These are phyloP conservation scores for Doryteuthis pealeii DNA, from an alignment of 1,140 invertebrate genomes.

Conservation along the genomic window DNA sequence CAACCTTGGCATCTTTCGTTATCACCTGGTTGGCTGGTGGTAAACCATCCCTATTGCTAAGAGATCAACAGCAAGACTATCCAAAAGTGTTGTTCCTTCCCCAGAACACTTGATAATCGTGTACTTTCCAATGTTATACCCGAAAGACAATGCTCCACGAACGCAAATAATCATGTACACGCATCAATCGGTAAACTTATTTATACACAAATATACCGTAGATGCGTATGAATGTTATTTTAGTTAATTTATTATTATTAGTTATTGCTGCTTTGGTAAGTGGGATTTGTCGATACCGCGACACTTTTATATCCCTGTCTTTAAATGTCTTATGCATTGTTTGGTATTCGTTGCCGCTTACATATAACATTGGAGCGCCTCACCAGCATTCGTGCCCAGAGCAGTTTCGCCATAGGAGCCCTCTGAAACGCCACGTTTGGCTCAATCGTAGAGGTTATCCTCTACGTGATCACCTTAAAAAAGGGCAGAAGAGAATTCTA, in stretches of 20 bases:
- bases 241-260: slow-evolving; percentile 53
- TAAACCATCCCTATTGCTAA: slow-evolving; percentile 52
- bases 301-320: slow-evolving; percentile 27
- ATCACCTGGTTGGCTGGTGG: slow-evolving; percentile 48
- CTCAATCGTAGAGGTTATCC: slow-evolving; percentile 54
- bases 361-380: slow-evolving; percentile 56
- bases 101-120: slow-evolving; percentile 42
- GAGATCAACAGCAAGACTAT: slow-evolving; percentile 48
- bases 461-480: slow-evolving; percentile 46
- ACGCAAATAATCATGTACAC: slow-evolving; percentile 56
- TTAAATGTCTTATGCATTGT: slow-evolving; percentile 49
- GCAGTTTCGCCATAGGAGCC: slow-evolving; percentile 52
- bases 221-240: slow-evolving; percentile 55
- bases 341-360: slow-evolving; percentile 52
- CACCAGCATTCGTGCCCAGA: slow-evolving; percentile 55
- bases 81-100: slow-evolving; percentile 44
- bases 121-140: slow-evolving; percentile 29
- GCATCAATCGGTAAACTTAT: slow-evolving; percentile 49
- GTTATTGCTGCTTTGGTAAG: slow-evolving; percentile 40
- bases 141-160: slow-evolving; percentile 29
- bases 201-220: slow-evolving; percentile 55
- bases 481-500: slow-evolving; percentile 31
- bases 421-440: slow-evolving; percentile 56
- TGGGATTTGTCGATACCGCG: slow-evolving; percentile 45
- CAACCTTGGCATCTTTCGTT: slow-evolving; percentile 36